Conservation (phyloP, 2,888 invertebrate species). For the Drosophila pseudotakahashii region DNA sequence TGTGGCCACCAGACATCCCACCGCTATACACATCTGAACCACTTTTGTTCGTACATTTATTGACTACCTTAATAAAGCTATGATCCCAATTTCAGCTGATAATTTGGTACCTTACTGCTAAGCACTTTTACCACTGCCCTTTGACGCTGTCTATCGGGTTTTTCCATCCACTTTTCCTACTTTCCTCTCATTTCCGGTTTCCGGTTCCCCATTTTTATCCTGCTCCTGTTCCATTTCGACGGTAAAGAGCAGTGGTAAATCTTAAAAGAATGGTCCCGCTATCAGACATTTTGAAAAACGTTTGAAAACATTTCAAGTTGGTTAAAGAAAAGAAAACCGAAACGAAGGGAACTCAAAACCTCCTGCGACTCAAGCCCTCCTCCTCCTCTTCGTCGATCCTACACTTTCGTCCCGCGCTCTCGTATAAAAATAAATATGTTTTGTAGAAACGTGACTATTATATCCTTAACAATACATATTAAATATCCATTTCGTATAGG, state of each 20-base stretch:
- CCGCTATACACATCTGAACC: slow-evolving; percentile 40
- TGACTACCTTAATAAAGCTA: slow-evolving; percentile 88
- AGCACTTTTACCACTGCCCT: slow-evolving; percentile 85
- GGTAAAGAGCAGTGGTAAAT: slow-evolving; percentile 84
- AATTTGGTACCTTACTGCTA: slow-evolving; percentile 85
- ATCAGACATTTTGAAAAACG: slow-evolving; percentile 85
- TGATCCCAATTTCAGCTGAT: slow-evolving; percentile 87
- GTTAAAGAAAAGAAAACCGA: slow-evolving; percentile 59
- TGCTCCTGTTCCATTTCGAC: neutral
- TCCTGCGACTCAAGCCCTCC: slow-evolving; percentile 38
- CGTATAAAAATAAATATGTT: slow-evolving; percentile 76
- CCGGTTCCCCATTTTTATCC: neutral
- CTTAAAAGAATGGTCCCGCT: slow-evolving; percentile 85
- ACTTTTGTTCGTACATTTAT: slow-evolving; percentile 58
- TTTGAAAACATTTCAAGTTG: slow-evolving; percentile 79
- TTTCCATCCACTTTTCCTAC: neutral
- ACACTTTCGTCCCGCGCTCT: slow-evolving; percentile 23
- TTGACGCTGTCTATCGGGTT: slow-evolving; percentile 35
- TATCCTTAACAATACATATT: slow-evolving; percentile 50
- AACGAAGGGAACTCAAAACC: slow-evolving; percentile 50
- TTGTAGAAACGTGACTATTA: slow-evolving; percentile 53
- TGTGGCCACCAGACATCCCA: slow-evolving; percentile 17
- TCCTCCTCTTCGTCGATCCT: slow-evolving; percentile 23
- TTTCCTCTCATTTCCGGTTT: neutral
- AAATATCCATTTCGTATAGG: slow-evolving; percentile 53